Conservation (phyloP, 1,140 invertebrate species). For the Ylistrum balloti region DNA sequence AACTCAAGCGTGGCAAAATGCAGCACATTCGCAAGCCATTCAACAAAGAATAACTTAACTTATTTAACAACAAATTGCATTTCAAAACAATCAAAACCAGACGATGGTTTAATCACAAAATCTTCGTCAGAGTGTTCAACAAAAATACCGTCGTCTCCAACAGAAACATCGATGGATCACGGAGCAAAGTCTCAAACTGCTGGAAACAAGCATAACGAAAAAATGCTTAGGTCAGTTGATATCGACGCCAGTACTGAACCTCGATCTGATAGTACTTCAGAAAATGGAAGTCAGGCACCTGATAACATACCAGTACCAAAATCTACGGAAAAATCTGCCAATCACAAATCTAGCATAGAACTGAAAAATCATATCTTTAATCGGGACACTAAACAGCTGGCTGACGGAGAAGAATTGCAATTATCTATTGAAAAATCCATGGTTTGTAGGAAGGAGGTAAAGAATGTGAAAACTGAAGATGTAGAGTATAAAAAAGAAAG, state of each 20-base stretch:
- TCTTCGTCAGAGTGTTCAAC: not conserved
- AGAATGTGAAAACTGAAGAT: not conserved
- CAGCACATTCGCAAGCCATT: not conserved
- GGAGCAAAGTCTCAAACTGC: not conserved
- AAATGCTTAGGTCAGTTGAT: not conserved
- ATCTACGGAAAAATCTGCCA: not conserved
- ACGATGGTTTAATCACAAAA: not conserved
- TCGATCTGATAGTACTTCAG: not conserved
- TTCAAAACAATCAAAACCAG: not conserved
- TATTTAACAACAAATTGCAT: no score
- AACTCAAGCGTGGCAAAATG: not conserved
- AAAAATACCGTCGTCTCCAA: not conserved
- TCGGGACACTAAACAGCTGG: not conserved
- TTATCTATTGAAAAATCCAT: not conserved
- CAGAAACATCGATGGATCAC: not conserved
- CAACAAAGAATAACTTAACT: no score
- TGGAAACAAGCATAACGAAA: no score
- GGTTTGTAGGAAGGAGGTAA: not conserved
- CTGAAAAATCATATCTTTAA: not conserved
- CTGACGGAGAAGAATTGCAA: not conserved
- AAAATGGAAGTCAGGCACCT: not conserved
- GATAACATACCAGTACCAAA: not conserved
- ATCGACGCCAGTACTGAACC: not conserved
- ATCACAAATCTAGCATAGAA: not conserved
- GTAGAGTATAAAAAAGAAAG: not conserved